phyloP scores from a whole-genome alignment of 92 coral and sea anemone genomes.

The Porites rus region DNA sequence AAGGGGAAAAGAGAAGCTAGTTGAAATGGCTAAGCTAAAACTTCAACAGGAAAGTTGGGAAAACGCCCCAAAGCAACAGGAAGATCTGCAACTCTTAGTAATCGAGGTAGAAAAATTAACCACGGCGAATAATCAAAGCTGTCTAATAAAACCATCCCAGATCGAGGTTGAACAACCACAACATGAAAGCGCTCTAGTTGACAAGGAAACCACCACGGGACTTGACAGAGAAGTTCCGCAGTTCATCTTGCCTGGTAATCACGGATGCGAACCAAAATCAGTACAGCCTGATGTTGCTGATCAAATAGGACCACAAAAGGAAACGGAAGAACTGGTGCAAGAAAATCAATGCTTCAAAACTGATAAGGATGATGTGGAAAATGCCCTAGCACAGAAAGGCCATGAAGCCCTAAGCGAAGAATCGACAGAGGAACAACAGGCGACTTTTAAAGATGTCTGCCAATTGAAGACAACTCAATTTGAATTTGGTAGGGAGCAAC shows the following conservation, averaged over 20 bases:
- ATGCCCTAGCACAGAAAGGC: neutral
- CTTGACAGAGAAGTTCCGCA: too few species aligned
- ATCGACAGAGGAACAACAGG: neutral
- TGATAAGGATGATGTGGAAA: neutral
- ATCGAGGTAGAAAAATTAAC: neutral
- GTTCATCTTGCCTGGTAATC: too few species aligned
- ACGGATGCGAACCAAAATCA: too few species aligned
- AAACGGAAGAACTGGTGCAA: neutral
- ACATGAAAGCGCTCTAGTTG: neutral
- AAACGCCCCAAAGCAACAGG: conserved; percentile 1
- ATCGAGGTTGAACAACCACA: neutral
- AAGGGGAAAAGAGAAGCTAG: neutral
- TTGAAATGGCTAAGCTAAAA: neutral
- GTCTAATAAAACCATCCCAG: neutral
- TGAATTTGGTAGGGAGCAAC: neutral
- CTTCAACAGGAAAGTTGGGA: neutral
- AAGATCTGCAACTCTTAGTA: neutral
- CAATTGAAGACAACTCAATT: neutral
- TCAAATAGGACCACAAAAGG: too few species aligned
- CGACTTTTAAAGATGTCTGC: neutral
- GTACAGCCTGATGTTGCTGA: too few species aligned
- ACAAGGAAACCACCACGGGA: too few species aligned
- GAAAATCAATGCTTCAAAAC: neutral
- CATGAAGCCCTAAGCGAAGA: neutral
- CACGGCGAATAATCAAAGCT: neutral